Conservation (phyloP, 2,113 vertebrate species). For the Pterocles gutturalis region DNA sequence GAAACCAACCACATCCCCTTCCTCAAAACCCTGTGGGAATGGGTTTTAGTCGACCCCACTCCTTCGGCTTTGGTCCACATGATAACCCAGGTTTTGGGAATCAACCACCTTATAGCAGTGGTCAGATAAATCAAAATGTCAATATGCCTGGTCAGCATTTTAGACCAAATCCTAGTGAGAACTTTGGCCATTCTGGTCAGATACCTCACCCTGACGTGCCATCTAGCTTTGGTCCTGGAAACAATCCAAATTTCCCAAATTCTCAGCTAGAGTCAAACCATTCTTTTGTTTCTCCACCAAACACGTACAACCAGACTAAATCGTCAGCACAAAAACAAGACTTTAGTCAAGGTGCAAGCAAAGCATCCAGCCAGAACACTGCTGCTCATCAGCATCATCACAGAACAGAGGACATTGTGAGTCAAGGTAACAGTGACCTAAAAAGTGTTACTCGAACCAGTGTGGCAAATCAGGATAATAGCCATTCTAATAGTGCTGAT, state of each 20-base stretch:
- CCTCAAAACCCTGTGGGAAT: constrained; percentile 80
- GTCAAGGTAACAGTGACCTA: constrained; percentile 70
- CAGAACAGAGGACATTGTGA: constrained; percentile 73
- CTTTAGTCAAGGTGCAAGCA: constrained; percentile 69
- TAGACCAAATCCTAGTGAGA: constrained; percentile 78
- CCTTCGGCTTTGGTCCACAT: constrained; percentile 78
- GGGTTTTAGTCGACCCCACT: constrained; percentile 79
- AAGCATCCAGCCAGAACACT: constrained; percentile 66
- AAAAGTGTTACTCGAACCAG: constrained; percentile 70
- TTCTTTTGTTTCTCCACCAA: constrained; percentile 77
- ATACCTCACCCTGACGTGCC: constrained; percentile 72
- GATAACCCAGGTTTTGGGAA: constrained; percentile 77
- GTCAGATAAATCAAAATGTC: constrained; percentile 73
- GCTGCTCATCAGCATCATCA: constrained; percentile 74
- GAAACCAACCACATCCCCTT: constrained; percentile 82
- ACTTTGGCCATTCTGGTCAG: constrained; percentile 75
- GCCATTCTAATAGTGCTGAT: constrained; percentile 71
- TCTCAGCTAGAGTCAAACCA: constrained; percentile 74
- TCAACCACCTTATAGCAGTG: constrained; percentile 71
- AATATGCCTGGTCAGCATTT: constrained; percentile 79
- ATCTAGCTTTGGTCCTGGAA: constrained; percentile 75
- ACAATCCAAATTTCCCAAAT: constrained; percentile 70
- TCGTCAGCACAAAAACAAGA: constrained; percentile 76
- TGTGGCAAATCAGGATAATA: constrained; percentile 64
- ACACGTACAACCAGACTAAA: constrained; percentile 70